phyloP scores from a whole-genome alignment of 2,888 invertebrate genomes.

The Oxyteleia sp. region DNA sequence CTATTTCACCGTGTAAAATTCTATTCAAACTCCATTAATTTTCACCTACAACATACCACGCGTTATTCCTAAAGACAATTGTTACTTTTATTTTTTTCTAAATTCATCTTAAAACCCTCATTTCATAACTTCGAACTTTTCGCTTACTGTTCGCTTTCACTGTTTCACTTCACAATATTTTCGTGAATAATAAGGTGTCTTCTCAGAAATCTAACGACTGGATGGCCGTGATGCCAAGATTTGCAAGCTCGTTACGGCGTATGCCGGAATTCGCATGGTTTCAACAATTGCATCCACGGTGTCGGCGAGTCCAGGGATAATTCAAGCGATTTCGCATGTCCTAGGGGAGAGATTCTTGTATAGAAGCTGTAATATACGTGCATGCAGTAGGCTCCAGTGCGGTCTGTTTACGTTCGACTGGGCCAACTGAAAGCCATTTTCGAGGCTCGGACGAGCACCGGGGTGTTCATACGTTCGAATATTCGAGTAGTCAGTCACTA shows the following conservation, averaged over 20 bases:
- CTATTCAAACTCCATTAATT: too few species aligned
- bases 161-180: too few species aligned
- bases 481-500: constrained; percentile 60
- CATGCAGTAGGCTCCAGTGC: constrained; percentile 39
- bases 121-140: too few species aligned
- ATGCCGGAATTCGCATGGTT: constrained; percentile 53
- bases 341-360: constrained; percentile 60
- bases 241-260: constrained; percentile 38
- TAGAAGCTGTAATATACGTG: constrained; percentile 60
- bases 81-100: too few species aligned
- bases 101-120: too few species aligned
- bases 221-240: constrained; percentile 36
- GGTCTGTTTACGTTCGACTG: constrained; percentile 76
- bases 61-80: too few species aligned
- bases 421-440: constrained; percentile 73
- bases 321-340: constrained; percentile 67
- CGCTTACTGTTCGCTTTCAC: too few species aligned
- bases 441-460: constrained; percentile 46
- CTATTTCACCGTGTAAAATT: too few species aligned
- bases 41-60: too few species aligned
- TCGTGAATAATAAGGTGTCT: too few species aligned
- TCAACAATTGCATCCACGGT: constrained; percentile 52
- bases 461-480: constrained; percentile 65
- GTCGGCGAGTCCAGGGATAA: constrained; percentile 45
- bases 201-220: too few species aligned